Percentiles rank a stretch among this genome's conserved stretches.
phyloP scores from a whole-genome alignment of 2,888 invertebrate genomes.

The Unio pictorum region DNA sequence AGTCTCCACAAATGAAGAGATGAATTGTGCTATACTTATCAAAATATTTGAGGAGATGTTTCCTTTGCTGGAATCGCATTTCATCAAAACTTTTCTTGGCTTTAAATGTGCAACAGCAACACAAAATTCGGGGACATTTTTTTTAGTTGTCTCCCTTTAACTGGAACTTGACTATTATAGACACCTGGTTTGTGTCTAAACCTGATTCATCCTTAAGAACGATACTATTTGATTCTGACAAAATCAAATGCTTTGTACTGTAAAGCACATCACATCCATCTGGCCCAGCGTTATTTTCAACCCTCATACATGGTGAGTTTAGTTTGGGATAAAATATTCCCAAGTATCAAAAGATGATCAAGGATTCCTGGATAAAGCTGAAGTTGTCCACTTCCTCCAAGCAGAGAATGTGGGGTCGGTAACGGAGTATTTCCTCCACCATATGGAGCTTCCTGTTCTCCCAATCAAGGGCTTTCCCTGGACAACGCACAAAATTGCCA shows the following conservation, averaged over 20 bases:
- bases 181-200: conserved; percentile 73
- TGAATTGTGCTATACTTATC: conserved; percentile 69
- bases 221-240: conserved; percentile 69
- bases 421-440: conserved; percentile 81
- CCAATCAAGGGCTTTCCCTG: conserved; percentile 82
- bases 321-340: conserved; percentile 84
- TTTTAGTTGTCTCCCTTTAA: conserved; percentile 13
- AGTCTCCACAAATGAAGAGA: conserved; percentile 81
- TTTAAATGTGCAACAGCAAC: conserved; percentile 84
- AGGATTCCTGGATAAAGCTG: conserved; percentile 76
- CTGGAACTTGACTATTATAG: conserved; percentile 73
- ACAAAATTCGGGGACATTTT: conserved; percentile 76
- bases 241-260: conserved; percentile 77
- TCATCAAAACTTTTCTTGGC: conserved; percentile 77
- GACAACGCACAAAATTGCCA: conserved; percentile 82
- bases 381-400: conserved; percentile 86
- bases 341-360: conserved; percentile 79
- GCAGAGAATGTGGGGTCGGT: conserved; percentile 81
- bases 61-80: conserved; percentile 56
- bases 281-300: conserved; percentile 82
- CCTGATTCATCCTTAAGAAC: conserved; percentile 33
- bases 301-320: conserved; percentile 81
- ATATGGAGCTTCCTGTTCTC: conserved; percentile 79
- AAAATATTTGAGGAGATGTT: conserved; percentile 39
- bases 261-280: conserved; percentile 87